Percentiles rank a stretch among this genome's conserved stretches.
Conservation (phyloP, 1,140 invertebrate species). For the Littorina saxatilis region DNA sequence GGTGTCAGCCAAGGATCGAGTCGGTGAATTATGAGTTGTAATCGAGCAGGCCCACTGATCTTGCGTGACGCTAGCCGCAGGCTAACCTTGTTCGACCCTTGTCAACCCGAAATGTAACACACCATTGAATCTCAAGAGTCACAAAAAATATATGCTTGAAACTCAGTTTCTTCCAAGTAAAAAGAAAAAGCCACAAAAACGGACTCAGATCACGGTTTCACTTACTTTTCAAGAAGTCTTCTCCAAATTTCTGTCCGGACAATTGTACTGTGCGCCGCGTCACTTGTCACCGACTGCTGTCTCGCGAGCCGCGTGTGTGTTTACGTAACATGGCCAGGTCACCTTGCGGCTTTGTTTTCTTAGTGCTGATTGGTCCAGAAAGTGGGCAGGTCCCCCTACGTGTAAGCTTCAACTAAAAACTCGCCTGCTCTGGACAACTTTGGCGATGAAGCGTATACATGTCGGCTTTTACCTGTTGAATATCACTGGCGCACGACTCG, state of each 20-base stretch:
- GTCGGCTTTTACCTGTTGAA: not conserved
- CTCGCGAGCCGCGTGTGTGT: not conserved
- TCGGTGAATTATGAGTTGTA: too few species aligned
- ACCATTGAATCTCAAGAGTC: too few species aligned
- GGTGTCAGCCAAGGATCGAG: too few species aligned
- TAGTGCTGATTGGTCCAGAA: not conserved
- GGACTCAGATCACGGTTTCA: too few species aligned
- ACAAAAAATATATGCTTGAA: too few species aligned
- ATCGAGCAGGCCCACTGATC: too few species aligned
- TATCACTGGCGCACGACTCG: not conserved
- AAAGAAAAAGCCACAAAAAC: too few species aligned
- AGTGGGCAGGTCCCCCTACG: slow-evolving; percentile 2
- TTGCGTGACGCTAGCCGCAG: too few species aligned
- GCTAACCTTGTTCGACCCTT: too few species aligned
- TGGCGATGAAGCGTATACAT: not conserved
- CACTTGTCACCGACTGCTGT: not conserved
- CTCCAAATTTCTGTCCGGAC: not conserved
- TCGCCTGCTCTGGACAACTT: not conserved
- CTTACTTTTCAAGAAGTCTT: not conserved
- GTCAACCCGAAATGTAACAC: too few species aligned
- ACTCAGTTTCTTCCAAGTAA: too few species aligned
- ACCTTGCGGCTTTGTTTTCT: not conserved
- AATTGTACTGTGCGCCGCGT: not conserved
- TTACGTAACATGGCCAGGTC: not conserved
- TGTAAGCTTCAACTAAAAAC: not conserved